Conservation (phyloP, 2,888 invertebrate genomes). For the Nycteola revayana region DNA sequence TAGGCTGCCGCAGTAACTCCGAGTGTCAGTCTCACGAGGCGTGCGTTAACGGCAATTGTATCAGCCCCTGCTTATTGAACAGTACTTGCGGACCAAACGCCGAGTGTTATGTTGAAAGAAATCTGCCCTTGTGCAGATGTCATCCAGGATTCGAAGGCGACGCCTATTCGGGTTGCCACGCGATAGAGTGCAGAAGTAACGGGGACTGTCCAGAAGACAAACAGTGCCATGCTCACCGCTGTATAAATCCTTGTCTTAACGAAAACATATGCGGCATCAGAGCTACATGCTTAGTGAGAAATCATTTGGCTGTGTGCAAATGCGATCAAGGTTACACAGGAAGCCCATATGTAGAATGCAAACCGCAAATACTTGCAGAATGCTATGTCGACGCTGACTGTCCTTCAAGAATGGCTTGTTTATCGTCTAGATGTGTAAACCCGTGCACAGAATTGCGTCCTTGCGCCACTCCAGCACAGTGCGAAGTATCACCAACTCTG, state of each 20-base stretch:
- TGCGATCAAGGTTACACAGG: constrained; percentile 89
- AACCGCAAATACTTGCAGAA: constrained; percentile 86
- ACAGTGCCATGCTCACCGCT: constrained; percentile 92
- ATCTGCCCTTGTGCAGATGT: constrained; percentile 90
- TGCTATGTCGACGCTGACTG: constrained; percentile 93
- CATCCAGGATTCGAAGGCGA: constrained; percentile 91
- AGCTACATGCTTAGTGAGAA: constrained; percentile 90
- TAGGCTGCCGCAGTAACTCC: constrained; percentile 91
- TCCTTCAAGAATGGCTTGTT: constrained; percentile 89
- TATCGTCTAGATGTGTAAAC: constrained; percentile 91
- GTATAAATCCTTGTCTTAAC: constrained; percentile 91
- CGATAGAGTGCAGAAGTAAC: constrained; percentile 92
- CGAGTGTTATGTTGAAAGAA: constrained; percentile 89
- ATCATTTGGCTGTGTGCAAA: constrained; percentile 92
- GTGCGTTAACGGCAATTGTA: constrained; percentile 92
- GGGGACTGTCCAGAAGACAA: constrained; percentile 93
- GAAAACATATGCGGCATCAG: constrained; percentile 89
- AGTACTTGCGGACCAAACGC: constrained; percentile 92
- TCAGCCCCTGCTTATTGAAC: constrained; percentile 91
- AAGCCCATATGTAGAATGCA: constrained; percentile 91
- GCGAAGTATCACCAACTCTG: constrained; percentile 89
- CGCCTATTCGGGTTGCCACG: constrained; percentile 87
- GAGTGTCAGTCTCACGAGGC: constrained; percentile 92
- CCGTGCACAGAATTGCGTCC: constrained; percentile 90
- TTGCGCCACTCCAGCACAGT: constrained; percentile 89